A percentile compares a stretch with the other conserved stretches of the same genome.
Conservation (phyloP, 1,140 invertebrate genomes). For the Cydia splendana region DNA sequence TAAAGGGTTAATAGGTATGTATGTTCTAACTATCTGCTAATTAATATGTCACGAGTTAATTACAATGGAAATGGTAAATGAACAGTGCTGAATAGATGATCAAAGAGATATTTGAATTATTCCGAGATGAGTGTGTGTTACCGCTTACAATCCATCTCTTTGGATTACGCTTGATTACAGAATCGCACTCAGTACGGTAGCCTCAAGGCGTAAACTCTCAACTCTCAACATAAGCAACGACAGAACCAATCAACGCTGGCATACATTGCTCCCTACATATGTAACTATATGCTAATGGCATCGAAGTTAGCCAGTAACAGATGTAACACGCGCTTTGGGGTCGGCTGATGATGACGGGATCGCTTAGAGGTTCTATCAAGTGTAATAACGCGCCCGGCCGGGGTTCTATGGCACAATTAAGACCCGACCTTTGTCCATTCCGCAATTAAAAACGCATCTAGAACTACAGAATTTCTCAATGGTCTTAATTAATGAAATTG, state of each 20-base stretch:
- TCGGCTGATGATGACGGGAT: not conserved
- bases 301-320: not conserved
- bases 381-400: constrained; percentile 7
- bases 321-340: not conserved
- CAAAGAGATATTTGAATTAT: constrained; percentile 6
- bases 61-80: not conserved
- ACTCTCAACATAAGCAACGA: not conserved
- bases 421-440: constrained; percentile 15
- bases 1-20: too few species aligned
- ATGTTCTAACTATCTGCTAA: too few species aligned
- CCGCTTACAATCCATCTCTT: not conserved
- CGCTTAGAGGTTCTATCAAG: constrained; percentile 9
- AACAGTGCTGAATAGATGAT: not conserved
- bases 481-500: constrained; percentile 25
- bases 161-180: not conserved
- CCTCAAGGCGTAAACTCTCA: not conserved
- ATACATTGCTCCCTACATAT: not conserved
- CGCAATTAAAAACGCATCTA: constrained; percentile 19
- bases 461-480: constrained; percentile 21
- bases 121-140: not conserved
- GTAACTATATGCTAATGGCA: not conserved
- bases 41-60: not conserved
- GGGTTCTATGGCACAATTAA: constrained; percentile 6
- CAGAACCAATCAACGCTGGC: not conserved
- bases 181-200: not conserved